These are phyloP conservation scores for Trissonchulus latispiculum DNA, from an alignment of 2,888 invertebrate species.

Conservation along the genomic window DNA sequence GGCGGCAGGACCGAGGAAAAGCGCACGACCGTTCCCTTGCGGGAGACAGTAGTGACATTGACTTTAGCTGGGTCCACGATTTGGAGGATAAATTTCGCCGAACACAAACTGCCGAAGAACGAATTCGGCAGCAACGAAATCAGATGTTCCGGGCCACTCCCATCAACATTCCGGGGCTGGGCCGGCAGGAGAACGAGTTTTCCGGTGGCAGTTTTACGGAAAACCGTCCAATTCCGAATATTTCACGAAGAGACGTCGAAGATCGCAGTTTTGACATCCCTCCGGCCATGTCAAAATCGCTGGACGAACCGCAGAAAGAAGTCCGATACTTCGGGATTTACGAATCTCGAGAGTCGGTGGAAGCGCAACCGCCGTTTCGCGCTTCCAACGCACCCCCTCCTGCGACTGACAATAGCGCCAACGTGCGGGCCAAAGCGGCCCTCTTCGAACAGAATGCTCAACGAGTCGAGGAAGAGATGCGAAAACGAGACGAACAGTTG, in stretches of 20 bases:
- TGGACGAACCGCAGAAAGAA: not conserved
- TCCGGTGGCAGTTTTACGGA: not conserved
- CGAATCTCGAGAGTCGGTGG: not conserved
- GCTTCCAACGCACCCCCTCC: not conserved
- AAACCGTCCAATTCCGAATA: not conserved
- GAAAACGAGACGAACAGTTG: not conserved
- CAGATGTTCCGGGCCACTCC: not conserved
- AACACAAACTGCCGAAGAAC: slow-evolving; percentile 13
- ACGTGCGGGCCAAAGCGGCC: slow-evolving; percentile 10
- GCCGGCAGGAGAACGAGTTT: no score
- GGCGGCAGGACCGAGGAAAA: no score
- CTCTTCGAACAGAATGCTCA: not conserved
- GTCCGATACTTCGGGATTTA: not conserved
- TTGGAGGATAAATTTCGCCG: slow-evolving; percentile 19
- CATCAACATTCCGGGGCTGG: not conserved
- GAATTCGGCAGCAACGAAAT: slow-evolving; percentile 6
- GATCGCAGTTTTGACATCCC: not conserved
- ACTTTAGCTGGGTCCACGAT: slow-evolving; percentile 24
- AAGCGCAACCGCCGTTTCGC: not conserved
- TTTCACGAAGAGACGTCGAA: not conserved
- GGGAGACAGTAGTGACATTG: slow-evolving; percentile 7
- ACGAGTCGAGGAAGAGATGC: not conserved
- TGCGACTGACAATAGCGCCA: no score
- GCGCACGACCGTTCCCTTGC: not conserved
- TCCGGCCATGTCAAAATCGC: not conserved